These are phyloP conservation scores for Polyodon spathula DNA, from an alignment of 2,113 vertebrate genomes.

Conservation along the genomic window DNA sequence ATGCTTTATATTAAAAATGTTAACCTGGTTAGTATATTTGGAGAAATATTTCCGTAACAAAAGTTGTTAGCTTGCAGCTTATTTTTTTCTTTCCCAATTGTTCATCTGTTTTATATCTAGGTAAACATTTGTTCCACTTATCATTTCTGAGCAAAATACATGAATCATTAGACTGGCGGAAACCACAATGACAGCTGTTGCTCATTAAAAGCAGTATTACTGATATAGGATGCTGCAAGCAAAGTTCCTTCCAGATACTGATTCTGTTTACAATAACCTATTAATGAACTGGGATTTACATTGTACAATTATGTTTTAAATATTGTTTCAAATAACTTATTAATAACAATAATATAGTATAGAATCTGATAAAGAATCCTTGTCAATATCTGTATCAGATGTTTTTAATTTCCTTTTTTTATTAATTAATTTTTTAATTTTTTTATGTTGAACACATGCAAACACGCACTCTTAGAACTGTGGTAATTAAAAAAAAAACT, in stretches of 20 bases:
- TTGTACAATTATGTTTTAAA: too few relatives aligned
- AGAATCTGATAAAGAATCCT: too few relatives aligned
- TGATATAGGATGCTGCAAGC: conserved; percentile 49
- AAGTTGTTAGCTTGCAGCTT: not conserved
- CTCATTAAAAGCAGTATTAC: conserved; percentile 63
- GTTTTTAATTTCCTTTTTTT: too few relatives aligned
- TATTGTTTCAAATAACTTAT: too few relatives aligned
- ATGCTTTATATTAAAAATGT: too few relatives aligned
- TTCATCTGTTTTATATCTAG: conserved; percentile 62
- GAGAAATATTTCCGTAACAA: not conserved
- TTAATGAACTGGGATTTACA: conserved; percentile 19
- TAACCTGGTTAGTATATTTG: too few relatives aligned
- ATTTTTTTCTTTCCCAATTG: conserved; percentile 45
- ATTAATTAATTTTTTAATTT: too few relatives aligned
- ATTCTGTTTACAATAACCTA: conserved; percentile 43
- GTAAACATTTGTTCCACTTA: conserved; percentile 80
- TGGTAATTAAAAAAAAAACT: too few relatives aligned
- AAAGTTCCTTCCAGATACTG: conserved; percentile 47
- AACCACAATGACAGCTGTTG: conserved; percentile 69
- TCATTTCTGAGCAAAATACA: conserved; percentile 73
- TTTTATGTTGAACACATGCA: too few relatives aligned
- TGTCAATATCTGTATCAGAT: too few relatives aligned
- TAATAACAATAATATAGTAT: too few relatives aligned
- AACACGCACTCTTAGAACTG: too few relatives aligned
- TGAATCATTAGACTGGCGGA: conserved; percentile 67